Evolutionary conservation across 2,888 invertebrate species (phyloP), one percentile per base, ranked within the genome.

Genomic region (Ectemnius continuus): DNA sequence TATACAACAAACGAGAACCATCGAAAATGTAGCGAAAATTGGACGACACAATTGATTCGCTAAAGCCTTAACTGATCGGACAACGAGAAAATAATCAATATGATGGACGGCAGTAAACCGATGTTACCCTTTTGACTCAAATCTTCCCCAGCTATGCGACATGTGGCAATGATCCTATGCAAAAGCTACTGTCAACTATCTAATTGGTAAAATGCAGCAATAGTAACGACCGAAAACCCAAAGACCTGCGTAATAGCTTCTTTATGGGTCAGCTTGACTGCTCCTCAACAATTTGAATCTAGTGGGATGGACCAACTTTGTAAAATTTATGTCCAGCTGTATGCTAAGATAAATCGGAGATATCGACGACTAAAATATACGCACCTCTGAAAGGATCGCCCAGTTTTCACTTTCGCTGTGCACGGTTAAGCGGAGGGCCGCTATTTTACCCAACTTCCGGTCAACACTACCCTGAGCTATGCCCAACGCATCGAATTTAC

Each of bases 341-440:
- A 36, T 61, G 6, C 18, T 23, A 16, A 45, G 6, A 0, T 36
- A 45, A 18, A 16, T 23, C 3, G 3, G 23, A 23, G 23, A 36
- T 3, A 6, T 8, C 8, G 8, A 20, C n/a, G 11, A 18, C 13
- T 66, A 66, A 28, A 6, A 5, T 4, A 5, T 2, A 56, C 45
- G 75, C 72, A 97, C 97, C 94, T 98, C 98, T 88, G 97, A 98
- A 59, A 98, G 92, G 82, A 98, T 95, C 6, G 96, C 96, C 98
- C 98, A 98, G 90, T 96, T 96, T 79, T 95, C 94, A 90, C 96
- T 97, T 86, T 96, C 94, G 74, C 93, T 94, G 81, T 95, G 95
- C 18, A 97, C 95, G 75, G 94, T 94, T n/a, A 98, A 92, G 61
- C 97, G 93, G 79, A 98, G 91, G 61, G 94, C 93, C 64, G 93